Base-by-base conservation (phyloP, 1,140 invertebrate genomes). In the Argopecten irradians region DNA sequence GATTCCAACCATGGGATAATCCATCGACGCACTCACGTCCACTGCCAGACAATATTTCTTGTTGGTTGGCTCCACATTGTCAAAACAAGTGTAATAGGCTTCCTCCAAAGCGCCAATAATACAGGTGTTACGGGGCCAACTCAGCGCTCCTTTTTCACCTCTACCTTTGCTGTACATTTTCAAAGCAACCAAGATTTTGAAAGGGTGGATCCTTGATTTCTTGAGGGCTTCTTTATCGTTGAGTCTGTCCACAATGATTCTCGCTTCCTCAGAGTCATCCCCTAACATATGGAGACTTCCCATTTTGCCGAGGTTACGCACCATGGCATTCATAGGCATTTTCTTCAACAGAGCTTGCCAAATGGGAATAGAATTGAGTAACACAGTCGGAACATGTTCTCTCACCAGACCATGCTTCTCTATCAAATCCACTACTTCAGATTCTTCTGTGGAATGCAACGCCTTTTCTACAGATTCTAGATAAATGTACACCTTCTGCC, bases 341-440 rank as follows among this genome's bases (percentile, higher is more conserved):
- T 96, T 94, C 5, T 96, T 96, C 35, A 97, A 92, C 84, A 97
- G 94, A 90, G 96, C 96, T 91, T 95, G 94, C 97, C 97, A 97
- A 55, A 97, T 95, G 92, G 96, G 96, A 91, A 96, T 95, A n/a
- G 96, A 96, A 91, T 97, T 97, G 32, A 97, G 94, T 32, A 97
- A 94, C 88, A 96, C 96, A 13, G 96, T 96, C 85, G 97, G 97
- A 11, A 97, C 96, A 94, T 97, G 97, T 91, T 97, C 97, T 46
- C 97, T 91, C 14, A 96, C 96, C 46, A 97, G 96, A 33, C 96
- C 92, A 88, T 96, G 93, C 13, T 93, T 41, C 88, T 96, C 93
- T 5, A 96, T 95, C 83, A 97, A 94, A 35, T 92, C 90, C 3
- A 96, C 96, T 2, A 96, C 96, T 8, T 94, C 93, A 1, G 95